phyloP scores from a whole-genome alignment of 2,797 vertebrate genomes.

The Phrynocephalus vlangalii region DNA sequence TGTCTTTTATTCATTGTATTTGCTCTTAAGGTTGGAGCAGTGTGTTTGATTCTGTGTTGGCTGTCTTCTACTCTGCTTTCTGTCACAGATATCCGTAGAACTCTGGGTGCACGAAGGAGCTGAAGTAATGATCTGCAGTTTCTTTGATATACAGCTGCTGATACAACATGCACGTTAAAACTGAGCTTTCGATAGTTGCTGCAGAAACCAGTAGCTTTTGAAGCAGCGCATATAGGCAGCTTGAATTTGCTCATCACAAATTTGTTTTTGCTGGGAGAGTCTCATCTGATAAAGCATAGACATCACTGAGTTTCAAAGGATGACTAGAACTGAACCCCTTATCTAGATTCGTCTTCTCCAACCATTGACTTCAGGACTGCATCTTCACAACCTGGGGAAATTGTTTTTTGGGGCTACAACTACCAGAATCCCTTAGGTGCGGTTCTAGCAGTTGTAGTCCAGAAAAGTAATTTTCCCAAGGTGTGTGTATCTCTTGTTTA shows the following conservation, averaged over 20 bases:
- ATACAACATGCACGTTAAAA: neutral
- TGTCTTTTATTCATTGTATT: too few relatives aligned
- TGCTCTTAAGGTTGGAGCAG: neutral
- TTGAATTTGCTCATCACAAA: slow-evolving; percentile 6
- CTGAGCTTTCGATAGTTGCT: too few relatives aligned
- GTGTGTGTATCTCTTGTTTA: neutral
- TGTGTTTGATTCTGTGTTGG: neutral
- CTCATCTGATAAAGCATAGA: slow-evolving; percentile 23
- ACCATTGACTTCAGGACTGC: too few relatives aligned
- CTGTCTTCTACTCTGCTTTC: slow-evolving; percentile 9
- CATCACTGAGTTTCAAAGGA: slow-evolving; percentile 18
- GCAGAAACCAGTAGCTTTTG: neutral
- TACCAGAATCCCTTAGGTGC: too few relatives aligned
- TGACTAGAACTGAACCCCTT: slow-evolving; percentile 11
- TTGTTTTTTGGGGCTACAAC: too few relatives aligned
- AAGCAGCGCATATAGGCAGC: neutral
- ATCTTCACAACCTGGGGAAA: too few relatives aligned
- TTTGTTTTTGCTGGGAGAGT: slow-evolving; percentile 13
- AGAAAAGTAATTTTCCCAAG: neutral
- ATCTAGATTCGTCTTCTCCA: neutral
- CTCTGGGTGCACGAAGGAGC: neutral
- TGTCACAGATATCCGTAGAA: neutral
- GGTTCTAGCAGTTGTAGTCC: too few relatives aligned
- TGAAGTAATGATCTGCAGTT: neutral
- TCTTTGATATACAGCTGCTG: neutral